Evolutionary conservation across 1,140 invertebrate species (phyloP).

Genomic region (Aphelinus atriplicis): DNA sequence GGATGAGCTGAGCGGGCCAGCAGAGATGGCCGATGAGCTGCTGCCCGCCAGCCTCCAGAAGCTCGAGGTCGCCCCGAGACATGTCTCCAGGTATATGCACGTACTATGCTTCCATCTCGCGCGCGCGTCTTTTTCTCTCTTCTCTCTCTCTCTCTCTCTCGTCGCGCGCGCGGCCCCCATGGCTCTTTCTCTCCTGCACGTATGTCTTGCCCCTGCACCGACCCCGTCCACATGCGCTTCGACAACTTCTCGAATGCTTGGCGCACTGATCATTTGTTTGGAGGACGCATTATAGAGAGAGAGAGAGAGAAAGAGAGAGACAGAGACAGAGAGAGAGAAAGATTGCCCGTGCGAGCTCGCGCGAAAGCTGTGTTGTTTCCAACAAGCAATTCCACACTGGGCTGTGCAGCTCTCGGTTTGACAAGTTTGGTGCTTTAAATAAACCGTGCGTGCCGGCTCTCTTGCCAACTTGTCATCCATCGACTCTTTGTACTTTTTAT

Average conservation of each 20-base stretch:
- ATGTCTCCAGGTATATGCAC: slow-evolving; percentile 40
- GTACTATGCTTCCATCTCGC: neutral
- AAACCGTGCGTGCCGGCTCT: neutral
- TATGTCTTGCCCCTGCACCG: too few species aligned
- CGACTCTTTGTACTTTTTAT: neutral
- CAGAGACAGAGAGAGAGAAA: too few species aligned
- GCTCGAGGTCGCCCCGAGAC: slow-evolving; percentile 58
- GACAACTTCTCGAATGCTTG: too few species aligned
- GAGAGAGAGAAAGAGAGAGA: too few species aligned
- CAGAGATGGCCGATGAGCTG: slow-evolving; percentile 58
- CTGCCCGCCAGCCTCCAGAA: slow-evolving; percentile 61
- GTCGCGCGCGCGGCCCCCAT: slow-evolving; percentile 49
- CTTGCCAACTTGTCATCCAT: neutral
- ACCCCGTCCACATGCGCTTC: too few species aligned
- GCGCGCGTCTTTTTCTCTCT: neutral
- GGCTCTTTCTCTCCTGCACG: neutral
- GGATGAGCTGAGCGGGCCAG: slow-evolving; percentile 5
- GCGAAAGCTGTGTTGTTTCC: too few species aligned
- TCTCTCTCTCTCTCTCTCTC: neutral
- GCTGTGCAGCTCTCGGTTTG: too few species aligned
- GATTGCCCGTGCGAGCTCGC: too few species aligned
- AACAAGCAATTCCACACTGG: too few species aligned
- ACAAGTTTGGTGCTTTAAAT: neutral
- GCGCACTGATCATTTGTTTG: too few species aligned
- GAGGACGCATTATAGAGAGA: too few species aligned